phyloP scores from a whole-genome alignment of 2,797 vertebrate genomes.

The Xenopus petersii region DNA sequence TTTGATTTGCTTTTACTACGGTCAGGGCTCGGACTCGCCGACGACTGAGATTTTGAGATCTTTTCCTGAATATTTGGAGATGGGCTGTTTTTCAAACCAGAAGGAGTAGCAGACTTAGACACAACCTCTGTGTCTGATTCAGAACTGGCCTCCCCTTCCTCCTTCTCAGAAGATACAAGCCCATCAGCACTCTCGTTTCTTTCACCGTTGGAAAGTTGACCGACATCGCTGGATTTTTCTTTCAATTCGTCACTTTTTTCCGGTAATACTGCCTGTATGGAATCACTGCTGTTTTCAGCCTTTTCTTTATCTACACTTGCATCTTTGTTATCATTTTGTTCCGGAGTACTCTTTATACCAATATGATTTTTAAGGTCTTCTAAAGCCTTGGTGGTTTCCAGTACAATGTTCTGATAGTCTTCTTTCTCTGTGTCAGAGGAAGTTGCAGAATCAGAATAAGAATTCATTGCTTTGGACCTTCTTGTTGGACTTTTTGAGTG shows the following conservation, averaged over 20 bases:
- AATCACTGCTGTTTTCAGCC: constrained; percentile 68
- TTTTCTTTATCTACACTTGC: constrained; percentile 50
- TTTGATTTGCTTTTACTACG: constrained; percentile 64
- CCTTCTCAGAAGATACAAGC: constrained; percentile 75
- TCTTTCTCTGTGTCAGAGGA: constrained; percentile 61
- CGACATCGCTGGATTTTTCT: constrained; percentile 65
- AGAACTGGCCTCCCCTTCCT: constrained; percentile 92
- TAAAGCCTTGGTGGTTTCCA: constrained; percentile 1
- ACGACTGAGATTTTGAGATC: constrained; percentile 34
- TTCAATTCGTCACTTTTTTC: not conserved
- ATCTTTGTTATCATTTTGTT: constrained; percentile 51
- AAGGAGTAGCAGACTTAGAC: constrained; percentile 51
- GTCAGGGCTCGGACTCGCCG: constrained; percentile 54
- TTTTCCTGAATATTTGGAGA: constrained; percentile 50
- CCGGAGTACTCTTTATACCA: constrained; percentile 50
- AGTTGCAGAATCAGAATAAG: constrained; percentile 54
- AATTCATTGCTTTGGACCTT: constrained; percentile 39
- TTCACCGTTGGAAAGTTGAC: constrained; percentile 48
- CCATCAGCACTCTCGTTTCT: too few relatives aligned
- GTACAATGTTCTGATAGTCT: not conserved
- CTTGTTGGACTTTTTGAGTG: constrained; percentile 65
- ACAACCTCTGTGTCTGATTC: constrained; percentile 77
- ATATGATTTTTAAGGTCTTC: constrained; percentile 52
- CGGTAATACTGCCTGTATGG: not conserved
- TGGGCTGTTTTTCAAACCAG: constrained; percentile 28